These are phyloP conservation scores for Lissonota sp. DNA, from an alignment of 2,888 invertebrate species.

Conservation along the genomic window DNA sequence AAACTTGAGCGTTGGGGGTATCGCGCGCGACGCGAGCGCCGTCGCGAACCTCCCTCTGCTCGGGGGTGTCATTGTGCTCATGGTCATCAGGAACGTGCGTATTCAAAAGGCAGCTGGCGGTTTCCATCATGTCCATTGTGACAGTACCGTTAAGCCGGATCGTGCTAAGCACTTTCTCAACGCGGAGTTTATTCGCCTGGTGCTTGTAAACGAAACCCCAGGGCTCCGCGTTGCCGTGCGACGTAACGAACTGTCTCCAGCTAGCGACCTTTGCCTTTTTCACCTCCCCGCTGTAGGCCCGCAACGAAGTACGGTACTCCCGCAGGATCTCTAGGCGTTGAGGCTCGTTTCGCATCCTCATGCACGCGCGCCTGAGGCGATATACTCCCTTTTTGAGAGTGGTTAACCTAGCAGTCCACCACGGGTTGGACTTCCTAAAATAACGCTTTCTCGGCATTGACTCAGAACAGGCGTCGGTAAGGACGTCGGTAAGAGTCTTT, in stretches of 20 bases:
- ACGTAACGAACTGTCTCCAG: conserved; percentile 52
- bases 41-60: conserved; percentile 36
- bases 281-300: conserved; percentile 33
- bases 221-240: conserved; percentile 54
- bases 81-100: conserved; percentile 62
- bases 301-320: conserved; percentile 34
- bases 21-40: conserved; percentile 8
- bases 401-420: conserved; percentile 61
- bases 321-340: not conserved
- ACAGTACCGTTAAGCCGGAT: conserved; percentile 13
- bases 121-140: conserved; percentile 42
- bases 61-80: not conserved
- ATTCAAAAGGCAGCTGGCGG: conserved; percentile 48
- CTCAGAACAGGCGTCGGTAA: conserved; percentile 50
- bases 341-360: conserved; percentile 6
- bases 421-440: conserved; percentile 64
- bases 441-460: conserved; percentile 48
- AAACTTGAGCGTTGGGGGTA: conserved; percentile 24
- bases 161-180: conserved; percentile 46
- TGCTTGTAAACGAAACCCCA: conserved; percentile 65
- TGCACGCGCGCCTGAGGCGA: conserved; percentile 31
- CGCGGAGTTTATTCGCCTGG: conserved; percentile 45
- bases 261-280: conserved; percentile 26
- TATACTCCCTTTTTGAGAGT: conserved; percentile 15
- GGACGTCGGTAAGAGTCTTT: conserved; percentile 26